Evolutionary conservation across 2,113 vertebrate species (phyloP), one percentile per base, ranked within the genome.

Genomic region (Barbus barbus): DNA sequence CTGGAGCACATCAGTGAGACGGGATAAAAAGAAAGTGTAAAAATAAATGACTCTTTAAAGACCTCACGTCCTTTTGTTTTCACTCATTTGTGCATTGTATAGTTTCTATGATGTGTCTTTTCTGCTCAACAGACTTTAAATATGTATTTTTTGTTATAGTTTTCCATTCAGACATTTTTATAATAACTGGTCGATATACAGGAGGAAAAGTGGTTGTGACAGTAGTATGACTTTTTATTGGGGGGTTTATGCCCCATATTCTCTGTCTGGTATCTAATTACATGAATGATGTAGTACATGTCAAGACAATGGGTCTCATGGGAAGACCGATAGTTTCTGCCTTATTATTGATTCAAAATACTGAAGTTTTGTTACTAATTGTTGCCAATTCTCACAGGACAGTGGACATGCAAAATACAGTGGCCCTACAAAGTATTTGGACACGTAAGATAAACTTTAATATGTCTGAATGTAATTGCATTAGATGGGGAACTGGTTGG

Each of bases 31-130:
- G 9, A 75, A 79, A 41, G 86, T 4, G 78, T 74, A 46, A 58
- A 61, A 28, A 83, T 61, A 48, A 31, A 80, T 65, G 78, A 75
- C 73, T 75, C 41, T 75, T 46, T 73, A 73, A 73, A 79, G 56
- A 63, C 77, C 33, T 61, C 6, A 14, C 9, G 36, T 79, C 77
- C 77, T 80, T 88, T 93, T 87, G 87, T 86, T 95, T 88, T 90
- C 92, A 86, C 88, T 91, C 86, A 90, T 89, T 90, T 89, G 93
- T 94, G 91, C 87, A 93, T 88, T 89, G 90, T 91, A 90, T 91
- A 90, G 81, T 90, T 94, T 85, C 90, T 93, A 87, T 91, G 91
- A 91, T 92, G 93, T 92, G 90, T 90, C 90, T 93, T 91, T 91
- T 91, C 86, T 88, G 91, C 91, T 90, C 92, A 90, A 84, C 89